Percentiles rank a stretch among this genome's conserved stretches.
phyloP scores from a whole-genome alignment of 2,113 vertebrate species.

The Gobius niger region DNA sequence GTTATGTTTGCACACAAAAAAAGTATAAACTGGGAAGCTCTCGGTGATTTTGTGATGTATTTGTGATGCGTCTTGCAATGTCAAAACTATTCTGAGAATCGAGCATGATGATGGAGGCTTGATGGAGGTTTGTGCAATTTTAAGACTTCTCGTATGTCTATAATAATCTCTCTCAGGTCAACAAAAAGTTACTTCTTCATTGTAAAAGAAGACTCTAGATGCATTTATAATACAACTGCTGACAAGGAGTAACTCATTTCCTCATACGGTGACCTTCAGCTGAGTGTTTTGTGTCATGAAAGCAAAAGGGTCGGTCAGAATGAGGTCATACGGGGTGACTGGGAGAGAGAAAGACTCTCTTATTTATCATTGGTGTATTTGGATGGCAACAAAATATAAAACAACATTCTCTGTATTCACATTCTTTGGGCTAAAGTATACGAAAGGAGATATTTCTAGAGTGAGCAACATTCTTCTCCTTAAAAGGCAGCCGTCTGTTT shows the following conservation, averaged over 20 bases:
- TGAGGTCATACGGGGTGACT: neutral
- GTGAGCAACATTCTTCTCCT: neutral
- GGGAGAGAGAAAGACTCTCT: neutral
- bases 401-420: too few species aligned
- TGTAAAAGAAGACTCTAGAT: too few species aligned
- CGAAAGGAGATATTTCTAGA: neutral
- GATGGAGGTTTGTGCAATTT: too few species aligned
- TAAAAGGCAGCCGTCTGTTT: neutral
- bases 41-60: too few species aligned
- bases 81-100: too few species aligned
- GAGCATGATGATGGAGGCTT: too few species aligned
- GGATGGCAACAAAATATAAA: neutral
- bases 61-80: too few species aligned
- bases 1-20: too few species aligned
- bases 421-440: neutral
- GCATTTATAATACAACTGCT: neutral
- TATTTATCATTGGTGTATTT: constrained; percentile 4
- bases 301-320: neutral
- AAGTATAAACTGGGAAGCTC: too few species aligned
- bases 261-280: neutral
- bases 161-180: too few species aligned
- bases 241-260: neutral
- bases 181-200: neutral
- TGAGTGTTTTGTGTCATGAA: neutral
- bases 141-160: too few species aligned